Base-by-base conservation (phyloP, 2,888 invertebrate species). In the Strigamia transsilvanica region DNA sequence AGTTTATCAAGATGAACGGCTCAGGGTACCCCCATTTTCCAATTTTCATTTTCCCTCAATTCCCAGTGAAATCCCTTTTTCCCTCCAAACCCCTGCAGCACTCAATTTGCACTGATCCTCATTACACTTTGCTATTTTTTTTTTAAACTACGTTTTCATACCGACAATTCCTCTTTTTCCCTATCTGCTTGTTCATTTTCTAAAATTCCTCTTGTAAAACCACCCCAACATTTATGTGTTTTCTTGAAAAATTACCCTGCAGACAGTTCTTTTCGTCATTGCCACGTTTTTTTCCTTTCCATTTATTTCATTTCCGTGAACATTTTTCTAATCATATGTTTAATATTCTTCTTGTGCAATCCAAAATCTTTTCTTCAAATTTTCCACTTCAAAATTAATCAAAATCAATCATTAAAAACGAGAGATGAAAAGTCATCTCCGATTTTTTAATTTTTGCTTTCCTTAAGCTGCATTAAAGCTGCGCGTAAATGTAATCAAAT, bases 21-120 rank as follows among this genome's bases (percentile, higher is more conserved):
- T 23, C 61, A 66, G 13, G 61, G 61, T 66, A 66, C 23, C 61
- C 46, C 61, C 61, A 66, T 66, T 66, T 51, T 51, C 51, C 51
- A 18, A 15, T 51, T 51, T 51, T 38, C 38, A 51, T 18, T 51
- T 51, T 51, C 51, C 51, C 51, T 18, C 15, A 13, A 51, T 18
- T 23, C 61, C 46, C 46, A 46, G n/a, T 46, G 15, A n/a, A 46
- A 46, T 46, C 46, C 5, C 46, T 46, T 21, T 21, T 66, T 66
- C 21, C 61, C 21, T 18, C 18, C 13, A 66, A 66, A 23, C 61
- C 61, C 61, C 61, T 21, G 21, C 23, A 66, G 61, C 61, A 23
- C 61, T 66, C 61, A 66, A 66, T 66, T 66, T 66, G 61, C 61
- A 66, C 21, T 66, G 61, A 66, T 66, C 61, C 61, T 66, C 61